Evolutionary conservation across 2,113 vertebrate genomes (phyloP).

Genomic region (Solenodon paradoxus): DNA sequence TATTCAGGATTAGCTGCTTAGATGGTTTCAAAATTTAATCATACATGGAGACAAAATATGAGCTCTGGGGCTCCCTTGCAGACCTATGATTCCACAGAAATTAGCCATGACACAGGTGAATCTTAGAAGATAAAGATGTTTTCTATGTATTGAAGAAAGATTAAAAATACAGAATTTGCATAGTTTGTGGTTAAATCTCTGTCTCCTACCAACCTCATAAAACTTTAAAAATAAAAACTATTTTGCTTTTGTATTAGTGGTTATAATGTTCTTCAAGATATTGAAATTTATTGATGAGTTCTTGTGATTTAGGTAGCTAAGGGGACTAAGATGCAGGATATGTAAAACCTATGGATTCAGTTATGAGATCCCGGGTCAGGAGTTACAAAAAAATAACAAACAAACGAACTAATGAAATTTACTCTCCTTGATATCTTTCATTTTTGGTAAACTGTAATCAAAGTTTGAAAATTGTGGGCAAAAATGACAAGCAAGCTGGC

Average conservation of each 20-base stretch:
- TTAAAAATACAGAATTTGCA: conserved; percentile 15
- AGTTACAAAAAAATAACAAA: too few species aligned
- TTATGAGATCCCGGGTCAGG: too few species aligned
- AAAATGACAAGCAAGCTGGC: not conserved
- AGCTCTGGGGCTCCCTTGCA: not conserved
- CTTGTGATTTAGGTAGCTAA: too few species aligned
- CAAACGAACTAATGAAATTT: conserved; percentile 18
- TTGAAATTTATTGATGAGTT: too few species aligned
- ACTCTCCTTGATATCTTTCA: not conserved
- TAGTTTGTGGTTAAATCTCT: not conserved
- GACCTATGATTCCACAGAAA: conserved; percentile 17
- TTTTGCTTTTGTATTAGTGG: not conserved
- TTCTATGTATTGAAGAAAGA: not conserved
- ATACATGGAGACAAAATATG: conserved; percentile 2
- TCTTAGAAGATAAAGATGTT: conserved; percentile 36
- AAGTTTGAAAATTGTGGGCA: not conserved
- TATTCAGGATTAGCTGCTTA: conserved; percentile 15
- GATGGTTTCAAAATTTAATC: conserved; percentile 46
- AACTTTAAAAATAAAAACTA: not conserved
- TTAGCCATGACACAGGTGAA: not conserved
- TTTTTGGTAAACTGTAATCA: not conserved
- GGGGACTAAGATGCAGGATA: too few species aligned
- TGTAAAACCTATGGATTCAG: too few species aligned
- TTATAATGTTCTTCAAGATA: not conserved
- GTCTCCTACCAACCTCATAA: not conserved